A percentile compares a stretch with the other conserved stretches of the same genome.
phyloP scores from a whole-genome alignment of 2,113 vertebrate genomes.

The Cochlearius cochlearius region DNA sequence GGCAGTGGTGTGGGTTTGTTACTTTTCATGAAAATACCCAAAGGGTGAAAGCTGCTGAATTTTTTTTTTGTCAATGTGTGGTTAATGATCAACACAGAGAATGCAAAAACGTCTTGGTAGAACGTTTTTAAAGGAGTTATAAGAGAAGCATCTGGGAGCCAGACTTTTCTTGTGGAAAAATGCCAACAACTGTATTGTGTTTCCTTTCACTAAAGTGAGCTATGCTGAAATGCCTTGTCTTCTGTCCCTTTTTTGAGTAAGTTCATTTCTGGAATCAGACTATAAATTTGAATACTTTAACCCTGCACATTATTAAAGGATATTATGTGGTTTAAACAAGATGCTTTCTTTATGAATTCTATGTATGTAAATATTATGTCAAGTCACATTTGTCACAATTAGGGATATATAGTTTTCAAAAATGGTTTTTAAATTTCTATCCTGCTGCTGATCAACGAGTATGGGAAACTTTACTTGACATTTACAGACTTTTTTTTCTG shows the following conservation, averaged over 20 bases:
- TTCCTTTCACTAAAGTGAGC: constrained; percentile 60
- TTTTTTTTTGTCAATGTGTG: constrained; percentile 7
- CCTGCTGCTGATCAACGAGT: constrained; percentile 30
- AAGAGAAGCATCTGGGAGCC: constrained; percentile 76
- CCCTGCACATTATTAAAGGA: constrained; percentile 36
- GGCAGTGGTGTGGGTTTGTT: neutral
- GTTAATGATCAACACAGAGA: constrained; percentile 53
- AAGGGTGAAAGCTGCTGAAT: neutral
- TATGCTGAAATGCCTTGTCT: constrained; percentile 66
- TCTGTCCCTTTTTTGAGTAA: constrained; percentile 13
- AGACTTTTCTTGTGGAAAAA: constrained; percentile 73
- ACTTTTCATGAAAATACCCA: neutral
- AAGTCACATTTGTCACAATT: constrained; percentile 35
- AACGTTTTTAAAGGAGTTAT: constrained; percentile 56
- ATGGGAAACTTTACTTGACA: constrained; percentile 38
- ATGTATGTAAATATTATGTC: constrained; percentile 26
- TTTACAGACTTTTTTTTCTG: constrained; percentile 26
- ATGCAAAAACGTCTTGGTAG: constrained; percentile 57
- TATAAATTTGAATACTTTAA: constrained; percentile 55
- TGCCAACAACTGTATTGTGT: constrained; percentile 71
- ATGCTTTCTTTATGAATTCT: constrained; percentile 23
- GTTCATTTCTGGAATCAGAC: constrained; percentile 8
- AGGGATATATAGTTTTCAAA: constrained; percentile 28
- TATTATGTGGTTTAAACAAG: constrained; percentile 21
- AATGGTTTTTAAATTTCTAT: constrained; percentile 48